phyloP scores from a whole-genome alignment of 2,113 vertebrate genomes.

The Tetraodon nigroviridis region DNA sequence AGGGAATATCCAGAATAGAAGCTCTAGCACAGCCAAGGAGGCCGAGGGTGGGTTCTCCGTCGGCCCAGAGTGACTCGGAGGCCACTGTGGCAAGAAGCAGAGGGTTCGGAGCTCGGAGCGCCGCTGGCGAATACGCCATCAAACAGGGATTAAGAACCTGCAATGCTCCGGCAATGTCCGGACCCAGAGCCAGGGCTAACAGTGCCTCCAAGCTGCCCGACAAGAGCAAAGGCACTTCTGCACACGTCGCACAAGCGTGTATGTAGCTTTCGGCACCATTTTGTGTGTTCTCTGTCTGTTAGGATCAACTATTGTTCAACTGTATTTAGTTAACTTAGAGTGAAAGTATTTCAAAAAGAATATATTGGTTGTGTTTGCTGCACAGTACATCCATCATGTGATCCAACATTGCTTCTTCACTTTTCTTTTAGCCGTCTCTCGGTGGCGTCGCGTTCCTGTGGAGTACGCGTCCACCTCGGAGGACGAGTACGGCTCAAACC shows the following conservation, averaged over 20 bases:
- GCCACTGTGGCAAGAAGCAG: slow-evolving; percentile 83
- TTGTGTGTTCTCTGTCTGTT: background rate
- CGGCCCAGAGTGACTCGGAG: slow-evolving; percentile 94
- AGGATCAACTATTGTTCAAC: no score
- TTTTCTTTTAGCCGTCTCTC: slow-evolving; percentile 69
- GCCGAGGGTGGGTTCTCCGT: slow-evolving; percentile 86
- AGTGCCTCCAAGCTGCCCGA: slow-evolving; percentile 94
- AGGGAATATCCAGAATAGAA: slow-evolving; percentile 87
- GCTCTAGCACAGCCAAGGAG: slow-evolving; percentile 89
- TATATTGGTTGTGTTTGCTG: no score
- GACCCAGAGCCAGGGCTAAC: slow-evolving; percentile 89
- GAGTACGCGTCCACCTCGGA: slow-evolving; percentile 98
- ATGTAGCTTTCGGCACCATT: slow-evolving; percentile 36
- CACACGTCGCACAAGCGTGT: slow-evolving; percentile 83
- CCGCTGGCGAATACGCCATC: slow-evolving; percentile 77
- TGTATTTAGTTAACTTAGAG: no score
- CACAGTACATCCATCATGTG: background rate
- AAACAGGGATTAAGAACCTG: slow-evolving; percentile 79
- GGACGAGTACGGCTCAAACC: slow-evolving; percentile 97
- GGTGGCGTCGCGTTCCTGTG: slow-evolving; percentile 92
- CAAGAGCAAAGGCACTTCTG: slow-evolving; percentile 80
- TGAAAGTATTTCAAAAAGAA: background rate
- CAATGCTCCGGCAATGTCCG: slow-evolving; percentile 68
- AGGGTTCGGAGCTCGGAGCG: slow-evolving; percentile 63
- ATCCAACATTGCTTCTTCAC: slow-evolving; percentile 3